phyloP scores from a whole-genome alignment of 2,888 invertebrate genomes.

The Prostheceraeus crozeri region DNA sequence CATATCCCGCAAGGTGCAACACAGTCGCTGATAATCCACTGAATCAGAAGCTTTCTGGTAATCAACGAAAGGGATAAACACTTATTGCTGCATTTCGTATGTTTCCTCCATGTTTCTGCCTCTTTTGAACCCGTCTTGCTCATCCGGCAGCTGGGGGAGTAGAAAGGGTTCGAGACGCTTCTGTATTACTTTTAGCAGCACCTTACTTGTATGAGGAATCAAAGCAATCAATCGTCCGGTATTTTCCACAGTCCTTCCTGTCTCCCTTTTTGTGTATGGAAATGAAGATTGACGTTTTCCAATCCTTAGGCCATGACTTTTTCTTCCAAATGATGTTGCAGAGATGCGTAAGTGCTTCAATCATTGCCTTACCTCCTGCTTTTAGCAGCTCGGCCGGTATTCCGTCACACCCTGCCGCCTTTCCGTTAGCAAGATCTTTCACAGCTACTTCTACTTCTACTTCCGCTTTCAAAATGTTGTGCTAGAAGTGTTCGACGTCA shows the following conservation, averaged over 20 bases:
- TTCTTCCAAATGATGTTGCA: constrained; percentile 44
- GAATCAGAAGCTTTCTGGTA: no score
- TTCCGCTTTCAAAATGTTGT: no score
- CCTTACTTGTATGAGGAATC: not conserved
- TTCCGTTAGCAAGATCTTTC: not conserved
- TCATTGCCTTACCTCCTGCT: constrained; percentile 6
- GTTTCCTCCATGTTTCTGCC: no score
- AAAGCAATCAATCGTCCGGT: no score
- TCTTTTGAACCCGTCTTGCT: no score
- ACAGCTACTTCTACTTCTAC: no score
- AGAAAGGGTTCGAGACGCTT: not conserved
- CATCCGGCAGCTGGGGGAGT: not conserved
- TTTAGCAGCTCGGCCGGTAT: not conserved
- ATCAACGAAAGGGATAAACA: no score
- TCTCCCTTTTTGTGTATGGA: no score
- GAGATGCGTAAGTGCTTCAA: constrained; percentile 45
- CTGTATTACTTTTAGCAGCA: not conserved
- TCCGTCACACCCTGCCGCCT: not conserved
- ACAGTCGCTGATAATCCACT: no score
- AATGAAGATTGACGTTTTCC: not conserved
- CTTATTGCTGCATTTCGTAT: no score
- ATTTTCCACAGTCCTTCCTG: not conserved
- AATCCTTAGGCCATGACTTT: not conserved
- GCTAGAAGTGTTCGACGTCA: no score
- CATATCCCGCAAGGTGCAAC: no score